Evolutionary conservation across 2,113 vertebrate species (phyloP).

Genomic region (Archocentrus centrarchus): DNA sequence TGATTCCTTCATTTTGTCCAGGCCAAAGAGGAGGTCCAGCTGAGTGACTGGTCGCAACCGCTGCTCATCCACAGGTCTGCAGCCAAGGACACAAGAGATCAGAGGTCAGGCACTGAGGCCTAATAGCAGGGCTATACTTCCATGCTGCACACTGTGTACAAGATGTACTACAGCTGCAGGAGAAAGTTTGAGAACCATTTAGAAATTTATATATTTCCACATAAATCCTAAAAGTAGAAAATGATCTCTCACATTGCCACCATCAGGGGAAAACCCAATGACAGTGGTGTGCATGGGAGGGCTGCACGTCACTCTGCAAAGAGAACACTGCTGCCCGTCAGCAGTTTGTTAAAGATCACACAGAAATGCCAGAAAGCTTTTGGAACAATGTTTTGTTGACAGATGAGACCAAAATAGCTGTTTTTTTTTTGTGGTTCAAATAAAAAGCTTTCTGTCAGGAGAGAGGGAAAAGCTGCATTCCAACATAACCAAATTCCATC

Average conservation of each 20-base stretch:
- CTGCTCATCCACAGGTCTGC: constrained; percentile 73
- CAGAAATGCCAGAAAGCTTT: constrained; percentile 1
- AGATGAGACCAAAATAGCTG: constrained; percentile 9
- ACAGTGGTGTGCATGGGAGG: constrained; percentile 2
- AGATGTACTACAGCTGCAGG: not conserved
- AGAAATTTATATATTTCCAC: not conserved
- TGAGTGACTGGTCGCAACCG: constrained; percentile 81
- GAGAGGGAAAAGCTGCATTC: not conserved
- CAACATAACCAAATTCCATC: constrained; percentile 2
- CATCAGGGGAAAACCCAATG: not conserved
- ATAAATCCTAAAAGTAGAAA: constrained; percentile 9
- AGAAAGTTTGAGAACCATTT: too few species aligned
- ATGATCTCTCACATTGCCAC: not conserved
- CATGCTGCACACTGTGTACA: not conserved
- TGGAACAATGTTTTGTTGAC: constrained; percentile 13
- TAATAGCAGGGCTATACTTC: not conserved
- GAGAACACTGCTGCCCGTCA: not conserved
- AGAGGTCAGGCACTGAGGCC: not conserved
- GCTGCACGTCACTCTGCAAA: not conserved
- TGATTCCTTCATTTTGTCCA: constrained; percentile 85
- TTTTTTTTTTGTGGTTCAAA: not conserved
- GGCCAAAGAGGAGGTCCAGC: constrained; percentile 82
- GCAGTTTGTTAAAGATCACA: constrained; percentile 17
- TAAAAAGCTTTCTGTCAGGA: not conserved
- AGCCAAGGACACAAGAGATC: constrained; percentile 8